Evolutionary conservation across 2,113 vertebrate genomes (phyloP).

Genomic region (Plotosus lineatus): DNA sequence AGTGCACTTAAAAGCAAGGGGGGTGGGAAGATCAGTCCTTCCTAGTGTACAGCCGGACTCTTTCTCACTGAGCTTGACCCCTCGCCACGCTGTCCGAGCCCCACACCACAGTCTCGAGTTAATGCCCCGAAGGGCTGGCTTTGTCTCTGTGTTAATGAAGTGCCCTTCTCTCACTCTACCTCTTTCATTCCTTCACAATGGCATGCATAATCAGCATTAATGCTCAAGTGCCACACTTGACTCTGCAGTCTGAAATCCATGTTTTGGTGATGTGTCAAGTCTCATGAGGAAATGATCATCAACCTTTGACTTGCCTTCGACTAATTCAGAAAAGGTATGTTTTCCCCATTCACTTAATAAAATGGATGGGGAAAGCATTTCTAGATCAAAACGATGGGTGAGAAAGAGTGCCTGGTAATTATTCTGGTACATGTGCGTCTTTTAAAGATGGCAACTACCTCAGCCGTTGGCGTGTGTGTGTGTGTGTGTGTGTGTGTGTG

Average conservation of each 20-base stretch:
- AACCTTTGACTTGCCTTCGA: conserved; percentile 17
- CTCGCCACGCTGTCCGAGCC: conserved; percentile 38
- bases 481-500: neutral
- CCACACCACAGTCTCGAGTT: conserved; percentile 64
- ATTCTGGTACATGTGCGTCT: conserved; percentile 12
- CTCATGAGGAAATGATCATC: conserved; percentile 31
- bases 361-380: conserved; percentile 39
- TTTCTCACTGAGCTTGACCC: conserved; percentile 69
- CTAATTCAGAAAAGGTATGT: conserved; percentile 19
- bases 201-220: conserved; percentile 60
- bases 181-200: conserved; percentile 58
- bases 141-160: conserved; percentile 74
- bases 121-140: conserved; percentile 65
- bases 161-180: conserved; percentile 61
- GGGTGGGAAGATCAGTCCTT: conserved; percentile 38
- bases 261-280: conserved; percentile 44
- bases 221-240: conserved; percentile 57
- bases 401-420: conserved; percentile 49
- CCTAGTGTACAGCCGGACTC: conserved; percentile 64
- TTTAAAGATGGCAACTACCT: conserved; percentile 10
- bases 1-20: conserved; percentile 51
- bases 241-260: conserved; percentile 53
- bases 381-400: conserved; percentile 58
- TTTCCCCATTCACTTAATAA: conserved; percentile 7
- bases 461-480: neutral